Conservation (phyloP, 2,888 invertebrate genomes). For the Cepaea hortensis region DNA sequence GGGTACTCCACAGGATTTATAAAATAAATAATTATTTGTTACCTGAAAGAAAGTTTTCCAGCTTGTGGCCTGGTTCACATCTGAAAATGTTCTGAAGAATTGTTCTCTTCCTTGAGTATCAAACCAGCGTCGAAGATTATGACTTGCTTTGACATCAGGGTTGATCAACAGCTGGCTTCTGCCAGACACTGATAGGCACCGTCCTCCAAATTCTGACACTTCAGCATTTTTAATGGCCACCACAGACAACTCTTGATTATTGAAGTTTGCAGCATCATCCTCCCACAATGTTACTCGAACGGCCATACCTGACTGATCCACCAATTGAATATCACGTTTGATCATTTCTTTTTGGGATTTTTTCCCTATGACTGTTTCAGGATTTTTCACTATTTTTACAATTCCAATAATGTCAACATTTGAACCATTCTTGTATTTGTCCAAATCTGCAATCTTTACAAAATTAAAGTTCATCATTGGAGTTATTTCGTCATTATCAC, state of each 20-base stretch:
- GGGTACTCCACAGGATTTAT: too few species aligned
- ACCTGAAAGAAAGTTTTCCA: slow-evolving; percentile 83
- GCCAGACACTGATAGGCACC: slow-evolving; percentile 74
- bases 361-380: slow-evolving; percentile 84
- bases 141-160: too few species aligned
- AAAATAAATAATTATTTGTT: neutral
- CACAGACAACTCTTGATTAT: slow-evolving; percentile 86
- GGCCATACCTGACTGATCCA: slow-evolving; percentile 88
- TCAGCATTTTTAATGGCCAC: slow-evolving; percentile 89
- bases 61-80: slow-evolving; percentile 65
- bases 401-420: slow-evolving; percentile 91
- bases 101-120: slow-evolving; percentile 80
- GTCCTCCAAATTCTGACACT: slow-evolving; percentile 87
- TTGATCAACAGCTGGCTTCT: slow-evolving; percentile 83
- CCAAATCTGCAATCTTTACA: slow-evolving; percentile 85
- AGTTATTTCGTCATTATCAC: slow-evolving; percentile 79
- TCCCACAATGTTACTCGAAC: slow-evolving; percentile 94
- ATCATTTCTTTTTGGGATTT: slow-evolving; percentile 88
- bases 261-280: slow-evolving; percentile 88
- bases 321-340: slow-evolving; percentile 90
- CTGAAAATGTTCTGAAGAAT: slow-evolving; percentile 68
- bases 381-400: slow-evolving; percentile 84
- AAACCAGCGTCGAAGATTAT: slow-evolving; percentile 95
- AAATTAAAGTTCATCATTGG: slow-evolving; percentile 88
- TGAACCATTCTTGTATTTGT: slow-evolving; percentile 82